These are phyloP conservation scores for Papilio glaucus DNA, from an alignment of 1,140 invertebrate species.

Conservation along the genomic window DNA sequence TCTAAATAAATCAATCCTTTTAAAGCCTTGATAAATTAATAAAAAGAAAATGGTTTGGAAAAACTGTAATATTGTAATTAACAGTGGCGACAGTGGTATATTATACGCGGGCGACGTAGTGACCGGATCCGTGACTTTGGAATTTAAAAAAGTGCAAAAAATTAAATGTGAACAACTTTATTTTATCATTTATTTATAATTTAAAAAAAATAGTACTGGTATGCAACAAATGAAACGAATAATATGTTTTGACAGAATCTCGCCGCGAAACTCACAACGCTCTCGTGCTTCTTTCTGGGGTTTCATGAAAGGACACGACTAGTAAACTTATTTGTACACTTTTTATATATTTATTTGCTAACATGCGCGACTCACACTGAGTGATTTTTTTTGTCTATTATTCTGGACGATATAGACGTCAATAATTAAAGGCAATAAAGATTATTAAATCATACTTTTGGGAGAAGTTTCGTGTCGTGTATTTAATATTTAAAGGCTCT, in stretches of 20 bases:
- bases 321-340: too few species aligned
- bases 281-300: too few species aligned
- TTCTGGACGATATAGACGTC: too few species aligned
- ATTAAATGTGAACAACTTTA: constrained; percentile 60
- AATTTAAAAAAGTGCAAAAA: constrained; percentile 62
- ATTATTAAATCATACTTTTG: too few species aligned
- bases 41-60: constrained; percentile 62
- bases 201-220: constrained; percentile 19
- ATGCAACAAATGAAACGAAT: neutral
- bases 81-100: constrained; percentile 58
- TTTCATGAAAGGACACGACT: too few species aligned
- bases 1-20: neutral
- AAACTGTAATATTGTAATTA: constrained; percentile 62
- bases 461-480: too few species aligned
- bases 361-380: too few species aligned
- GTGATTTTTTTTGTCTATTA: too few species aligned
- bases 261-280: neutral
- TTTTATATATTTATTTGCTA: too few species aligned
- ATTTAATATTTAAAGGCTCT: too few species aligned
- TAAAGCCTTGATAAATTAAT: too few species aligned
- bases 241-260: neutral
- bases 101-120: constrained; percentile 71
- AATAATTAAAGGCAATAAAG: too few species aligned
- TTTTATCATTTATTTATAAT: constrained; percentile 31
- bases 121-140: constrained; percentile 65